Percentiles rank a stretch among this genome's conserved stretches.
Evolutionary conservation across 2,797 vertebrate genomes (phyloP).

Genomic region (Cirrhinus mrigala): DNA sequence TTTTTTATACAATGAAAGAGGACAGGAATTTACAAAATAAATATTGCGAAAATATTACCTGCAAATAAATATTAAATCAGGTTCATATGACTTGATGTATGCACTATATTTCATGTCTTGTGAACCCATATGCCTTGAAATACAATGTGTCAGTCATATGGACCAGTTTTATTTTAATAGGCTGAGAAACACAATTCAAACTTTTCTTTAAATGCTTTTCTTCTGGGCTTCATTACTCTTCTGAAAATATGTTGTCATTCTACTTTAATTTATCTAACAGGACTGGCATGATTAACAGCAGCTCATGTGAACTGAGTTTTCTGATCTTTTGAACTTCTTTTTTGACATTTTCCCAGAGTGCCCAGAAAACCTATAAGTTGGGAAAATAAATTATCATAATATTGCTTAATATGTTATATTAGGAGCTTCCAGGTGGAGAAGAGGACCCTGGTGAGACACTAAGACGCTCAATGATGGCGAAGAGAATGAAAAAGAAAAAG

Average conservation of each 20-base stretch:
- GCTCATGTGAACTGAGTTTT: no score
- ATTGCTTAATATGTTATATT: constrained; percentile 39
- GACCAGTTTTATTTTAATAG: neutral
- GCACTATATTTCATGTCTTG: neutral
- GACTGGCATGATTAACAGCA: no score
- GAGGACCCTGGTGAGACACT: constrained; percentile 73
- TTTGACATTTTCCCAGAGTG: no score
- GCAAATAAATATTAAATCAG: neutral
- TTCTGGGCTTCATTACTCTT: neutral
- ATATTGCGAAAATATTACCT: neutral
- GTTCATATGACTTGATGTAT: neutral
- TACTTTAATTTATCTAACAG: no score
- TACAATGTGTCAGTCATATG: neutral
- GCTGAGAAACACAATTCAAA: neutral
- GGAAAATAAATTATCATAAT: no score
- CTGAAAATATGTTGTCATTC: neutral
- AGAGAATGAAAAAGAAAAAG: constrained; percentile 79
- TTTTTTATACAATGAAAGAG: no score
- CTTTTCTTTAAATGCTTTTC: neutral
- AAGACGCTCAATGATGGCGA: constrained; percentile 75
- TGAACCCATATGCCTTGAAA: neutral
- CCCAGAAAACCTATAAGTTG: no score
- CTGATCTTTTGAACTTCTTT: no score
- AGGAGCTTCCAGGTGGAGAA: constrained; percentile 72
- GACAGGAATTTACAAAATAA: no score